Evolutionary conservation across 2,888 invertebrate genomes (phyloP).

Genomic region (Mystacides longicornis): DNA sequence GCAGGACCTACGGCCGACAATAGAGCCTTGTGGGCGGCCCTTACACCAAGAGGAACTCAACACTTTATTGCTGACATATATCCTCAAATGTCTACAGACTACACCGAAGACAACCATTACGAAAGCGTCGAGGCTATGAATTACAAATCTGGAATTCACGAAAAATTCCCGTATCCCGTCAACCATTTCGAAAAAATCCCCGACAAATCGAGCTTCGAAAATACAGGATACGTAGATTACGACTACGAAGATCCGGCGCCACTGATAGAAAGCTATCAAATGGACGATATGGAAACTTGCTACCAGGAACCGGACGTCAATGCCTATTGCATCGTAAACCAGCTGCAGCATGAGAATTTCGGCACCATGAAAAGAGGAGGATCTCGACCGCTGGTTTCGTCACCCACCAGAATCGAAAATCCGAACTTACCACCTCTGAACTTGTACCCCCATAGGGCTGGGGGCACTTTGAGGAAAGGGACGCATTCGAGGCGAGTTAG

Average conservation of each 20-base stretch:
- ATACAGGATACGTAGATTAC: conserved; percentile 68
- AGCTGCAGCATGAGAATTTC: conserved; percentile 40
- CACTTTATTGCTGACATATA: conserved; percentile 66
- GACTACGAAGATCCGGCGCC: conserved; percentile 77
- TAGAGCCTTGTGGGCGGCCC: conserved; percentile 73
- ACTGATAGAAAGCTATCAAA: conserved; percentile 63
- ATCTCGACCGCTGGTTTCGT: conserved; percentile 62
- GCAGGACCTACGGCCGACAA: conserved; percentile 33
- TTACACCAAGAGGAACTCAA: conserved; percentile 74
- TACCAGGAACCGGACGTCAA: conserved; percentile 40
- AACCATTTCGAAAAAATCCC: conserved; percentile 21
- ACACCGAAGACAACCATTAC: conserved; percentile 59
- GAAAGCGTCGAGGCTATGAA: conserved; percentile 59
- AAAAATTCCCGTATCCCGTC: conserved; percentile 34
- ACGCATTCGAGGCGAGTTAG: conserved; percentile 46
- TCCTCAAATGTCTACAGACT: conserved; percentile 38
- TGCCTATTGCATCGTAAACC: conserved; percentile 33
- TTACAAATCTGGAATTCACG: conserved; percentile 43
- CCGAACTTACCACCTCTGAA: conserved; percentile 76
- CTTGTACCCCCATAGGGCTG: conserved; percentile 49
- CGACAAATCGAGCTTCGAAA: conserved; percentile 50
- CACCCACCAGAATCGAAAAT: conserved; percentile 74
- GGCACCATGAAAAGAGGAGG: conserved; percentile 44
- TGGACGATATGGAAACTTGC: conserved; percentile 49
- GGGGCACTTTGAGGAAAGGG: conserved; percentile 44